A percentile compares a stretch with the other conserved stretches of the same genome.
Evolutionary conservation across 2,797 vertebrate genomes (phyloP).

Genomic region (Molossus molossus): DNA sequence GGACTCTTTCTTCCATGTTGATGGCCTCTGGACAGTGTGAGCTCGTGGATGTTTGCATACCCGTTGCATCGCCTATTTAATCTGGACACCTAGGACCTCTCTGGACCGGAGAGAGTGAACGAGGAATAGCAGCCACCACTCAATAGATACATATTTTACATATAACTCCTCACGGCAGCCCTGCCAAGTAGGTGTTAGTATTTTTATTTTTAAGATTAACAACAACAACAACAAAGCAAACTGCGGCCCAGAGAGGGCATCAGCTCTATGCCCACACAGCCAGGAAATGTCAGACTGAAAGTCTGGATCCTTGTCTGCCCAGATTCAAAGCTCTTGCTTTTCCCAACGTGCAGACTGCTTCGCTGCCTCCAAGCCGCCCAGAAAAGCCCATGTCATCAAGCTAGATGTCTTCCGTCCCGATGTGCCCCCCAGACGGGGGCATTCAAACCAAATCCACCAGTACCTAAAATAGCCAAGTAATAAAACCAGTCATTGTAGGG

Average conservation of each 20-base stretch:
- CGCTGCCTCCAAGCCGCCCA: not conserved
- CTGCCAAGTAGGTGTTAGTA: not conserved
- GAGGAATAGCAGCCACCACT: not conserved
- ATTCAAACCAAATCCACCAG: not conserved
- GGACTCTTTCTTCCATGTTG: not conserved
- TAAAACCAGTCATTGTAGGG: not conserved
- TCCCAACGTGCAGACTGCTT: not conserved
- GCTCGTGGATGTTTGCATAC: rapidly evolving
- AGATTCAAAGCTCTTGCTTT: not conserved
- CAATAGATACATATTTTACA: not conserved
- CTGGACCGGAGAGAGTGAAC: not conserved
- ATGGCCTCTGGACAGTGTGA: not conserved
- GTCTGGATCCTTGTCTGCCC: not conserved
- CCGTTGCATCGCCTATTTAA: not conserved
- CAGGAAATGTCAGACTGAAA: not conserved
- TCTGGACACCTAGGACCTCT: not conserved
- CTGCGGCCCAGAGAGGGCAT: not conserved
- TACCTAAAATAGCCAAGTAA: not conserved
- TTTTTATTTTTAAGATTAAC: not conserved
- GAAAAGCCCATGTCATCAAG: not conserved
- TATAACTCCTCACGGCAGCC: not conserved
- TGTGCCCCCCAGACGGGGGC: not conserved
- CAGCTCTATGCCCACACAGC: not conserved
- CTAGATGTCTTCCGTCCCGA: not conserved
- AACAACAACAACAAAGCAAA: not conserved